Evolutionary conservation across 2,797 vertebrate genomes (phyloP).

Genomic region (Pagetopsis macropterus): DNA sequence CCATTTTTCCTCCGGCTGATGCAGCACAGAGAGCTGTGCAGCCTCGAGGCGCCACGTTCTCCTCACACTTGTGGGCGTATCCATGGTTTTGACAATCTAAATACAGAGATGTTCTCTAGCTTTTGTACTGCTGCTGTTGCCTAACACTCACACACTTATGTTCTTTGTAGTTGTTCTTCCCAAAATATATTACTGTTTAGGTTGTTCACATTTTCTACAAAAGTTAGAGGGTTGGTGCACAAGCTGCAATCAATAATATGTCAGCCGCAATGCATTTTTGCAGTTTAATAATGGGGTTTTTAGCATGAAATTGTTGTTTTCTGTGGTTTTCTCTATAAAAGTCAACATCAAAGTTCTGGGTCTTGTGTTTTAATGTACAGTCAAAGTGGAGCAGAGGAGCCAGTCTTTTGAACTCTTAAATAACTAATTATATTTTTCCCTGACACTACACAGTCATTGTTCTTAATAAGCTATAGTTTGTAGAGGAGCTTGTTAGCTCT

Average conservation of each 20-base stretch:
- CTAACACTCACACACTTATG: not conserved
- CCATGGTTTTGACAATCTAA: slow-evolving; percentile 36
- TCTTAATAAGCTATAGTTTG: slow-evolving; percentile 51
- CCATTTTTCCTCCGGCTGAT: slow-evolving; percentile 22
- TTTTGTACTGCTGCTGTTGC: slow-evolving; percentile 20
- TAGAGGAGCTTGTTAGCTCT: slow-evolving; percentile 27
- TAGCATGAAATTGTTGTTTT: slow-evolving; percentile 22
- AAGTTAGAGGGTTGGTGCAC: slow-evolving; percentile 4
- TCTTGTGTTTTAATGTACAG: slow-evolving; percentile 44
- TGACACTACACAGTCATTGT: slow-evolving; percentile 47
- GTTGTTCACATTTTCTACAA: slow-evolving; percentile 6
- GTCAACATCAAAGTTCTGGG: slow-evolving; percentile 36
- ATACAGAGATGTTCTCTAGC: slow-evolving; percentile 26
- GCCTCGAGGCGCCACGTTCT: slow-evolving; percentile 37
- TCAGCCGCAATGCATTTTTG: slow-evolving; percentile 31
- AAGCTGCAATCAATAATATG: slow-evolving; percentile 40
- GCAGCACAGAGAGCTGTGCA: slow-evolving; percentile 30
- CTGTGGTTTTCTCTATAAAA: slow-evolving; percentile 18
- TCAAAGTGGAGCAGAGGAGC: slow-evolving; percentile 53
- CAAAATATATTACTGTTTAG: slow-evolving; percentile 24
- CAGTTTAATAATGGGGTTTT: slow-evolving; percentile 27
- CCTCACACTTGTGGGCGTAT: slow-evolving; percentile 36
- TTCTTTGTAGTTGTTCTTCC: slow-evolving; percentile 31
- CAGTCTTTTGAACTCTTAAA: slow-evolving; percentile 54
- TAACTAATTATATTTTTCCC: slow-evolving; percentile 58